Base-by-base conservation (phyloP, 2,888 invertebrate genomes). In the Rotaria socialis region DNA sequence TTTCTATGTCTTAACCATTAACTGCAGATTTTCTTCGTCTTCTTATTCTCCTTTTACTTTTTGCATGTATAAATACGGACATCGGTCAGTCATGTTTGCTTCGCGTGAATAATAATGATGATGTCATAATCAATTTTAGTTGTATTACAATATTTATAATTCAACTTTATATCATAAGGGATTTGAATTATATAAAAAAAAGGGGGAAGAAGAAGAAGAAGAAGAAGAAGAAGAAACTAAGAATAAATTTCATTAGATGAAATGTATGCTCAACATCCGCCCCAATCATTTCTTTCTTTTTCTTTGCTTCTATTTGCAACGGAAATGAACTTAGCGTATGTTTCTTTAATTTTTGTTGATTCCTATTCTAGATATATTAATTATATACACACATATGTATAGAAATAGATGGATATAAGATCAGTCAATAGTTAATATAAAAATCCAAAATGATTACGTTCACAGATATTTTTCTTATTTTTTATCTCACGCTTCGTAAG, bases 101-200 rank as follows among this genome's bases (percentile, higher is more conserved):
- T 35, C 67, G 27, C 35, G 58, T 60, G 58, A 60, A 27, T 60
- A 60, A 60, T 60, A 14, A 14, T 60, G 58, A 60, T 60, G 58
- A 60, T 60, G 58, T 60, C 58, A 60, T 60, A 60, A 60, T 60
- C 58, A 60, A 60, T 60, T 60, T 60, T 60, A n/a, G 1, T 27
- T 3, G 58, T 60, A 60, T 60, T 60, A n/a, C 27, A 60, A 60
- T 60, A 60, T 60, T 60, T n/a, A 60, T 60, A 60, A 60, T 60
- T 60, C 58, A n/a, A 60, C 58, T 60, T 60, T 7, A 24, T 27
- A 24, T 27, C 58, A 60, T 60, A 27, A 11, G 58, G 58, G 58
- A 60, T 60, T 60, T 60, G 14, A 27, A 60, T 60, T 60, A 60
- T 60, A 60, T 10, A 60, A 60, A 60, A 60, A 27, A n/a, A 27